Evolutionary conservation across 2,113 vertebrate genomes (phyloP).

Genomic region (Ciconia maguari): DNA sequence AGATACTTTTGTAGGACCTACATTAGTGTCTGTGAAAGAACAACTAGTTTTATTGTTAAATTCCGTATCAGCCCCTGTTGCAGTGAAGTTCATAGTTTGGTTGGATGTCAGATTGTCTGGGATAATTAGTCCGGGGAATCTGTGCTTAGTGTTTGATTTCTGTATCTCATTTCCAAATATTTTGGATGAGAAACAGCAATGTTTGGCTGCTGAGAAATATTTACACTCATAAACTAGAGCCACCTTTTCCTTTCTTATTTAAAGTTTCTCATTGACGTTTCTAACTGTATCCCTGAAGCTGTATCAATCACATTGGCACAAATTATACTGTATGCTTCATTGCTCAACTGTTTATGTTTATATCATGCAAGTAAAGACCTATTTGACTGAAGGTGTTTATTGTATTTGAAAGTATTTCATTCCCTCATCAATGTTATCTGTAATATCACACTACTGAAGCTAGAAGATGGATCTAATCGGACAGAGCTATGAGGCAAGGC

Average conservation of each 20-base stretch:
- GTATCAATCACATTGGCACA: neutral
- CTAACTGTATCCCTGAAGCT: neutral
- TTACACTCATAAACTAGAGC: neutral
- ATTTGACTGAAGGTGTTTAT: neutral
- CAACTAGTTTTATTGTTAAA: neutral
- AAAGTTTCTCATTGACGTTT: neutral
- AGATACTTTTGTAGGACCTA: neutral
- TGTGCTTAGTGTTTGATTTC: neutral
- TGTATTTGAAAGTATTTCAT: neutral
- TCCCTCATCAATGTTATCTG: neutral
- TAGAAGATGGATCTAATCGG: neutral
- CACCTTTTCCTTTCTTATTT: neutral
- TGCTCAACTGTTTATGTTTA: neutral
- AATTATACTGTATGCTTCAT: neutral
- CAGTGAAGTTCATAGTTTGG: neutral
- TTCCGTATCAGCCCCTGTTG: neutral
- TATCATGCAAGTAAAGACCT: neutral
- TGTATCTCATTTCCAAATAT: neutral
- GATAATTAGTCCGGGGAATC: neutral
- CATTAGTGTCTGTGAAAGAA: neutral
- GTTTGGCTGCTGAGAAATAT: neutral
- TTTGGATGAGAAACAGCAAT: neutral
- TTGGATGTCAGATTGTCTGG: neutral
- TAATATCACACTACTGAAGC: neutral
- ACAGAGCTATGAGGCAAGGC: neutral